Conservation (phyloP, 1,140 invertebrate genomes). For the Chrysopa pallens region DNA sequence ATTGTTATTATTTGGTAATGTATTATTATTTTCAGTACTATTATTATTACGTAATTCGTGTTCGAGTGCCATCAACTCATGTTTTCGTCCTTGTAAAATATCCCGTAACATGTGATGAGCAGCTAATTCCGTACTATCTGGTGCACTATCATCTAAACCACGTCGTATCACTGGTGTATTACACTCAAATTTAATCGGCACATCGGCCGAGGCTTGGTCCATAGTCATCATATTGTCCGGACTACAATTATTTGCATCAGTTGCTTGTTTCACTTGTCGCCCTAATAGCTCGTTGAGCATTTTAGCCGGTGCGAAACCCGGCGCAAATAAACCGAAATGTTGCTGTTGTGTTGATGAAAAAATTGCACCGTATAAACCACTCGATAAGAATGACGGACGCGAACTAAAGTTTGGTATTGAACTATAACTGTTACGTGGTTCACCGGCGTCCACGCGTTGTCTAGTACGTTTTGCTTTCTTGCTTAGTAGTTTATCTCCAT, state of each 20-base stretch:
- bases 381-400: slow-evolving; percentile 63
- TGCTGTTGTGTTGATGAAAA: slow-evolving; percentile 51
- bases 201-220: slow-evolving; percentile 19
- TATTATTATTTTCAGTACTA: slow-evolving; percentile 11
- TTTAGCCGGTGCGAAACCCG: slow-evolving; percentile 61
- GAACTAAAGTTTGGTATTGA: slow-evolving; percentile 73
- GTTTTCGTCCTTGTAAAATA: slow-evolving; percentile 63
- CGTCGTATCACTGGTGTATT: slow-evolving; percentile 14
- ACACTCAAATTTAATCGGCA: slow-evolving; percentile 18
- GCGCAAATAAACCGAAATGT: slow-evolving; percentile 59
- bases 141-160: slow-evolving; percentile 32
- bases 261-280: slow-evolving; percentile 48
- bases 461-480: slow-evolving; percentile 79
- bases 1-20: slow-evolving; percentile 26
- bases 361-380: slow-evolving; percentile 65
- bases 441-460: slow-evolving; percentile 86
- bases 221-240: slow-evolving; percentile 25
- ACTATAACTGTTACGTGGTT: slow-evolving; percentile 82
- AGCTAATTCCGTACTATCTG: slow-evolving; percentile 23
- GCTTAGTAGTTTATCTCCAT: slow-evolving; percentile 64
- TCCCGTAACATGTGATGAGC: slow-evolving; percentile 68
- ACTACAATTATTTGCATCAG: slow-evolving; percentile 15
- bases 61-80: slow-evolving; percentile 47
- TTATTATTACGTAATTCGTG: slow-evolving; percentile 30
- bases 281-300: slow-evolving; percentile 70